Base-by-base conservation (phyloP, 2,888 invertebrate genomes). In the Pseudococcus jackbeardsleyi region DNA sequence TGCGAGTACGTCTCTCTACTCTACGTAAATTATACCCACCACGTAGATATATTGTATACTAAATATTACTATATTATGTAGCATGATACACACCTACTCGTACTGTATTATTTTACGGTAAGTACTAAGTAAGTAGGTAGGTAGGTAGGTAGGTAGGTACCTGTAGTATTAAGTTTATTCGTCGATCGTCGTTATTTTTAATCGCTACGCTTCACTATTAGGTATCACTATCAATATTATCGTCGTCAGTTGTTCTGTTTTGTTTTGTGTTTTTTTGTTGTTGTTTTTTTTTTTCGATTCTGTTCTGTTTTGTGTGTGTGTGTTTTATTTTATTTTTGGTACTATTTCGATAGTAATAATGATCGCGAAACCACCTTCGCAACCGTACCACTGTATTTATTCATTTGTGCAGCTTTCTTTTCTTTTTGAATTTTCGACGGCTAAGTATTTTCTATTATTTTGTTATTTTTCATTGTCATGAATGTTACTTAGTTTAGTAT, bases 401-500 rank as follows among this genome's bases (percentile, higher is more conserved):
- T 64, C 11, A 9, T 64, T 64, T 64, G 22, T 22, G 64, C 64
- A 22, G 19, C 9, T 19, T 64, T 22, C 8, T 33, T 33, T 33
- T 33, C 26, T 33, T 33, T 33, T 33, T 33, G 1, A 33, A 72
- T 33, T 72, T 72, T 72, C 19, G 72, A 17, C 33, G 8, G 39
- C 33, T 72, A 17, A n/a, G n/a, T n/a, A n/a, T n/a, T 8, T 72
- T 72, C n/a, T n/a, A n/a, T 72, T 33, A 33, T 72, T 72, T 72
- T 68, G 68, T 68, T 68, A 26, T 26, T 72, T 64, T 17, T 72
- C 17, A 33, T 15, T 33, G 33, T 72, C 72, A 39, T 33, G 72
- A 72, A 33, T 72, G 72, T 72, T 17, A 33, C n/a, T n/a, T n/a
- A n/a, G n/a, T n/a, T 33, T 72, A 72, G 72, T 72, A 39, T 72